Evolutionary conservation across 2,113 vertebrate species (phyloP).

Genomic region (Tonatia bakeri): DNA sequence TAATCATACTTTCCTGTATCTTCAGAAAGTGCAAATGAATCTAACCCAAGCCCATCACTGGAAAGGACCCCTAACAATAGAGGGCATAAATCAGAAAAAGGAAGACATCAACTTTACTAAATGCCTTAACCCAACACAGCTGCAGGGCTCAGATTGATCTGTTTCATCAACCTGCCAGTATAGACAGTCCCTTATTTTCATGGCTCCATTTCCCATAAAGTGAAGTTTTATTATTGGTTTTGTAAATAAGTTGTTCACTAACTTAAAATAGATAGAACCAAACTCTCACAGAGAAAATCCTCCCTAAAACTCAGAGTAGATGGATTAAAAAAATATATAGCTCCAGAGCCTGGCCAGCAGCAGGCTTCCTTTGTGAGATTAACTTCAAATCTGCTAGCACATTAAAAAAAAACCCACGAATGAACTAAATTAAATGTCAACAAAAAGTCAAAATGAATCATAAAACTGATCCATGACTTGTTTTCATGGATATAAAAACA

Average conservation of each 20-base stretch:
- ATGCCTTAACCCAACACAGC: not conserved
- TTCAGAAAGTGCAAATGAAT: not conserved
- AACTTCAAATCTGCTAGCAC: not conserved
- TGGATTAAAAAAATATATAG: not conserved
- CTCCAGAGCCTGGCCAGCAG: not conserved
- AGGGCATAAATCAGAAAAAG: not conserved
- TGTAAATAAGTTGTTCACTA: not conserved
- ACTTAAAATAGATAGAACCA: not conserved
- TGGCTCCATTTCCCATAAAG: not conserved
- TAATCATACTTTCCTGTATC: not conserved
- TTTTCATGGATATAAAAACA: not conserved
- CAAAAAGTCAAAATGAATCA: constrained; percentile 34
- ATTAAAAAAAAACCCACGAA: not conserved
- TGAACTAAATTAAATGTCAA: constrained; percentile 45
- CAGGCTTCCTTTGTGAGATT: not conserved
- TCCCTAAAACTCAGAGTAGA: not conserved
- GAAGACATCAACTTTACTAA: not conserved
- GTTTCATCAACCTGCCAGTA: not conserved
- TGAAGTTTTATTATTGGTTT: not conserved
- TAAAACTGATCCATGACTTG: not conserved
- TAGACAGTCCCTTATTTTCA: not conserved
- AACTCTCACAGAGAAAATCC: not conserved
- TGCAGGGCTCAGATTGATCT: not conserved
- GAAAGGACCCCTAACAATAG: not conserved
- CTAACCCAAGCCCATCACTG: not conserved